Percentiles rank a stretch among this genome's conserved stretches.
phyloP scores from a whole-genome alignment of 1,140 invertebrate genomes.

The Drosophila prosaltans region DNA sequence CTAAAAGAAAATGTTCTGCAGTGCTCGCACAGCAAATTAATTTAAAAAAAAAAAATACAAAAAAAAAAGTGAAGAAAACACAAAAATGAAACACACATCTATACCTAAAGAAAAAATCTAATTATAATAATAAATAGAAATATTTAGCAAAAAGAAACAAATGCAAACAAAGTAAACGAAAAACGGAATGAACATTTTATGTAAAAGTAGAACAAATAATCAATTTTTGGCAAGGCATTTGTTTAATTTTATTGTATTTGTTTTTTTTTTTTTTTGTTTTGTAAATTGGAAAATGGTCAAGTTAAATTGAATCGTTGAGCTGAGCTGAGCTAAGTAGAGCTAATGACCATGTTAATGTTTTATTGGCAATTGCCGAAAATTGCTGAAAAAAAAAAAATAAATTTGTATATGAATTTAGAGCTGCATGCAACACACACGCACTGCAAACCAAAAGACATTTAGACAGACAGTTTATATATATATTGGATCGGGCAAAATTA shows the following conservation, averaged over 20 bases:
- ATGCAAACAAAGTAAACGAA: not conserved
- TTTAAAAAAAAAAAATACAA: constrained; percentile 15
- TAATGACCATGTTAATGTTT: constrained; percentile 4
- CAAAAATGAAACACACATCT: constrained; percentile 59
- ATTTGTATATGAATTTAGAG: constrained; percentile 70
- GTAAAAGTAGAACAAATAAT: constrained; percentile 34
- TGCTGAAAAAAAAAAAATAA: constrained; percentile 33
- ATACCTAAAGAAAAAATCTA: constrained; percentile 42
- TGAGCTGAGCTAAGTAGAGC: constrained; percentile 29
- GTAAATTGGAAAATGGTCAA: constrained; percentile 5
- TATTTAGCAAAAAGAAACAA: constrained; percentile 35
- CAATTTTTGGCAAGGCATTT: constrained; percentile 36
- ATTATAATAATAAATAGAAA: constrained; percentile 20
- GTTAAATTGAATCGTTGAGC: constrained; percentile 42
- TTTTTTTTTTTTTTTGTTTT: not conserved
- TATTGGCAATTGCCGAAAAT: constrained; percentile 70
- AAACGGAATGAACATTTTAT: constrained; percentile 20
- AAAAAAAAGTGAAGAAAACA: constrained; percentile 25
- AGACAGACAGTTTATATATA: constrained; percentile 1
- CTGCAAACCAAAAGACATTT: constrained; percentile 25
- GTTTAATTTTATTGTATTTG: constrained; percentile 31
- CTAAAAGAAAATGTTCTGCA: constrained; percentile 68
- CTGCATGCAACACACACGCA: constrained; percentile 49
- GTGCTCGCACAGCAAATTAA: constrained; percentile 36
- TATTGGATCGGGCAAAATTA: not conserved